A percentile compares a stretch with the other conserved stretches of the same genome.
Conservation (phyloP, 2,113 vertebrate species). For the Symphodus melops region DNA sequence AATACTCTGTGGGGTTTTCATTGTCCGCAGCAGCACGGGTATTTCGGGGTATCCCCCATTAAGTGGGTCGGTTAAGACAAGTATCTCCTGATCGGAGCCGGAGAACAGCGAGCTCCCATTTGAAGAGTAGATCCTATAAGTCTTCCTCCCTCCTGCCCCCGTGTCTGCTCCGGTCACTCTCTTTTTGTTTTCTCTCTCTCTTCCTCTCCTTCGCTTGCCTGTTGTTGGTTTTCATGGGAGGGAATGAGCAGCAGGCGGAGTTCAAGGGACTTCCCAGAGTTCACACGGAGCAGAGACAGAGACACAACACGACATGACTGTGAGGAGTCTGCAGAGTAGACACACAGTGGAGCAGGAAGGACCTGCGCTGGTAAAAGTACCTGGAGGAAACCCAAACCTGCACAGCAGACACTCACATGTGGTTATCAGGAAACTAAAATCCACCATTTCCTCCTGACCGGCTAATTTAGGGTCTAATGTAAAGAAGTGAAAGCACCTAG, state of each 20-base stretch:
- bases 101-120: constrained; percentile 1
- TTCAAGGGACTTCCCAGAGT: constrained; percentile 84
- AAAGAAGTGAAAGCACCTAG: neutral
- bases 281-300: constrained; percentile 64
- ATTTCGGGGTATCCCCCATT: constrained; percentile 19
- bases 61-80: constrained; percentile 19
- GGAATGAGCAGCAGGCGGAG: constrained; percentile 60
- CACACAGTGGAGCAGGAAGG: constrained; percentile 48
- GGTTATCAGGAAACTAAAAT: neutral
- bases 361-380: constrained; percentile 75
- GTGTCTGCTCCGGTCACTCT: neutral
- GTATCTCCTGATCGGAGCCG: constrained; percentile 61
- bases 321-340: constrained; percentile 22
- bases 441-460: neutral
- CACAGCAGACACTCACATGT: neutral
- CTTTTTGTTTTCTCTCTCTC: constrained; percentile 10
- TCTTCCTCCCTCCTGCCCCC: constrained; percentile 4
- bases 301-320: constrained; percentile 35
- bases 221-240: constrained; percentile 60
- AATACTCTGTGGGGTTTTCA: constrained; percentile 59
- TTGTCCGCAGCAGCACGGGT: constrained; percentile 27
- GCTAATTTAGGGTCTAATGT: neutral
- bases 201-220: constrained; percentile 33
- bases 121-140: constrained; percentile 10
- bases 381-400: constrained; percentile 63